phyloP scores from a whole-genome alignment of 2,888 invertebrate genomes.

The Drosophila tripunctata region DNA sequence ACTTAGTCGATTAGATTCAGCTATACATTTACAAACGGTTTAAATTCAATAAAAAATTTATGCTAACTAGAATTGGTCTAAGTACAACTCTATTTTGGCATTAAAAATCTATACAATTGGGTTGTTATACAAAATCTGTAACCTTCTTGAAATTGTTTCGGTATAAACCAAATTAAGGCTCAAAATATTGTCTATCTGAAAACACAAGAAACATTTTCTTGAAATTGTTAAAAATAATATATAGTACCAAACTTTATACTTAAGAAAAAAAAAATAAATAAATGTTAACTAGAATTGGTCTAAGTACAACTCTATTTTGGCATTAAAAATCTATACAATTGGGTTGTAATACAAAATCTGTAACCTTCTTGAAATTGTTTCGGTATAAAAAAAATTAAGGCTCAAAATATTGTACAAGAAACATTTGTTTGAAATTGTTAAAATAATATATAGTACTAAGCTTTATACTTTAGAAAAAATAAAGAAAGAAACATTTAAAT shows the following conservation, averaged over 20 bases:
- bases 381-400: no score
- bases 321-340: not conserved
- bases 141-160: no score
- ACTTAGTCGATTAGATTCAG: not conserved
- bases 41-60: not conserved
- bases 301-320: not conserved
- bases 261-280: not conserved
- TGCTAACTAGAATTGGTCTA: not conserved
- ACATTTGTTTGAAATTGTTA: no score
- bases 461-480: no score
- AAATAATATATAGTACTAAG: no score
- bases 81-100: not conserved
- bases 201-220: no score
- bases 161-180: no score
- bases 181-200: no score
- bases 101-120: not conserved
- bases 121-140: not conserved
- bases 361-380: no score
- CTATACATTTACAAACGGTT: not conserved
- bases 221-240: no score
- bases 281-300: not conserved
- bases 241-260: no score
- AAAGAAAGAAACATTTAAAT: not conserved
- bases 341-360: not conserved
- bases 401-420: no score